Evolutionary conservation across 2,113 vertebrate species (phyloP).

Genomic region (Carettochelys insculpta): DNA sequence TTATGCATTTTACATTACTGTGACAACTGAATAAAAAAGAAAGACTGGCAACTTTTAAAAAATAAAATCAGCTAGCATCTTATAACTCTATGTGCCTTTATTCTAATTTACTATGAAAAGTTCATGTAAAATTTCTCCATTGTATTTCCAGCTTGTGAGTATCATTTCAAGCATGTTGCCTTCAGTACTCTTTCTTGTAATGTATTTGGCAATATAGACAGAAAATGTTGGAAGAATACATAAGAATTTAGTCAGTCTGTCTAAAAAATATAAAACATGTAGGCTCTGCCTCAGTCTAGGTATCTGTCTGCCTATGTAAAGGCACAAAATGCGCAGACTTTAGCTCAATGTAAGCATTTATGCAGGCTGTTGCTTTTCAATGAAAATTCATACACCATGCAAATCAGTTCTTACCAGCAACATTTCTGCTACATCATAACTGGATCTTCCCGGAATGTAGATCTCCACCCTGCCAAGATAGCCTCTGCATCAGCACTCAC

Average conservation of each 20-base stretch:
- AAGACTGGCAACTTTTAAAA: slow-evolving; percentile 40
- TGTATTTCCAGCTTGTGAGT: slow-evolving; percentile 61
- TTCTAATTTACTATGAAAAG: slow-evolving; percentile 15
- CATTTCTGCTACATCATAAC: not conserved
- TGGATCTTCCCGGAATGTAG: not conserved
- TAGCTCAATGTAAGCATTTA: not conserved
- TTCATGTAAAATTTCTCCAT: slow-evolving; percentile 58
- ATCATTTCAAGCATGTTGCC: slow-evolving; percentile 50
- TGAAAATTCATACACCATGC: slow-evolving; percentile 50
- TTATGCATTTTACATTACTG: slow-evolving; percentile 32
- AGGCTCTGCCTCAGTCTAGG: not conserved
- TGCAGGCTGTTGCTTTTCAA: too few species aligned
- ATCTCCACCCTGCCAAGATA: not conserved
- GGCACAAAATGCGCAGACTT: not conserved
- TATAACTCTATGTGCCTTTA: slow-evolving; percentile 31
- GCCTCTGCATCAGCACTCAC: not conserved
- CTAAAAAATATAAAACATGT: not conserved
- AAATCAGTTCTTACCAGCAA: slow-evolving; percentile 30
- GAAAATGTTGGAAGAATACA: slow-evolving; percentile 25
- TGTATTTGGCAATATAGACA: not conserved
- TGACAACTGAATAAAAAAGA: not conserved
- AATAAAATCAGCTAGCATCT: slow-evolving; percentile 37
- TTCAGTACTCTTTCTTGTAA: slow-evolving; percentile 5
- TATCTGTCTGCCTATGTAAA: not conserved
- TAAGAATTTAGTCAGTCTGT: slow-evolving; percentile 28